A percentile compares a stretch with the other conserved stretches of the same genome.
Evolutionary conservation across 2,888 invertebrate genomes (phyloP).

Genomic region (Drosophila histrio): DNA sequence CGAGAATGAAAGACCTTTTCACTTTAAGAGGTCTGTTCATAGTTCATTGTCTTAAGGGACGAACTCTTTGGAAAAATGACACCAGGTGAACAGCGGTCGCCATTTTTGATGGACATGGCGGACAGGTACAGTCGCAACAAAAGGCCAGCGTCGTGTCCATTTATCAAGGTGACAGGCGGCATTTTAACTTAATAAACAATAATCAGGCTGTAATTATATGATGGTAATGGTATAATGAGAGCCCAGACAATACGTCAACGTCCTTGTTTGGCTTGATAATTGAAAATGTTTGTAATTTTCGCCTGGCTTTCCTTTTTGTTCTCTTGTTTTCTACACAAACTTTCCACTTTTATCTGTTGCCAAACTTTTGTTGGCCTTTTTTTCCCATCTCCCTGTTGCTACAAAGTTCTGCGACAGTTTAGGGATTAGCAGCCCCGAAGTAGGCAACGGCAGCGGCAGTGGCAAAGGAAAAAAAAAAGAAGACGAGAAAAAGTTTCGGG

Average conservation of each 20-base stretch:
- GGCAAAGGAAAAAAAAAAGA: constrained; percentile 8
- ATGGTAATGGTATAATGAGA: constrained; percentile 68
- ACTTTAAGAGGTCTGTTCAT: constrained; percentile 1
- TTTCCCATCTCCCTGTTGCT: constrained; percentile 24
- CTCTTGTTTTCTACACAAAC: constrained; percentile 53
- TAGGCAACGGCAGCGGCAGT: constrained; percentile 50
- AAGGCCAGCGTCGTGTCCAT: constrained; percentile 37
- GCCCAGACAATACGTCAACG: constrained; percentile 70
- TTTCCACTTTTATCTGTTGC: constrained; percentile 76
- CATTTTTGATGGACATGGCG: constrained; percentile 42
- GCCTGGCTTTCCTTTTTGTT: constrained; percentile 44
- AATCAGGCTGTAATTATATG: constrained; percentile 75
- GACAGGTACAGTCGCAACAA: constrained; percentile 55
- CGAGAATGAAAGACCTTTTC: constrained; percentile 27
- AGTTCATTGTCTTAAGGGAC: constrained; percentile 6
- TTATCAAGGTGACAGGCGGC: constrained; percentile 60
- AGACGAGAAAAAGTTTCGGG: constrained; percentile 55
- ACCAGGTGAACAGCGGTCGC: constrained; percentile 50
- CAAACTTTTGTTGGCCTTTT: constrained; percentile 69
- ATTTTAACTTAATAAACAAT: constrained; percentile 76
- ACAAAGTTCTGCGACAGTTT: constrained; percentile 77
- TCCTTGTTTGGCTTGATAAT: constrained; percentile 71
- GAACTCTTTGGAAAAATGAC: constrained; percentile 56
- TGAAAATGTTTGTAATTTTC: constrained; percentile 77
- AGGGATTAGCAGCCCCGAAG: constrained; percentile 71